These are phyloP conservation scores for Chloroceryle inda DNA, from an alignment of 2,797 vertebrate genomes.

Conservation along the genomic window DNA sequence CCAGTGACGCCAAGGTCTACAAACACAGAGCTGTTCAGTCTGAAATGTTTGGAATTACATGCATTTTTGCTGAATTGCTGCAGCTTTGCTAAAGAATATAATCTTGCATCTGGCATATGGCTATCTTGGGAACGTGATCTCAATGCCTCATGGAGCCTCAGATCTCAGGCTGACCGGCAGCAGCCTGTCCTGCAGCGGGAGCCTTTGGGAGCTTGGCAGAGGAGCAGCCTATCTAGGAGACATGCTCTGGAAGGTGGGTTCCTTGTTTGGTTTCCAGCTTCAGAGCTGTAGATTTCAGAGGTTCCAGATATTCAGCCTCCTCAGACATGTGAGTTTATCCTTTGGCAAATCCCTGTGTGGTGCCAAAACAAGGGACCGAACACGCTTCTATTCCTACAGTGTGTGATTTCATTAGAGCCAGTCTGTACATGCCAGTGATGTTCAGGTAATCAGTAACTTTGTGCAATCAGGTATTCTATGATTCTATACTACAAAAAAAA, in stretches of 20 bases:
- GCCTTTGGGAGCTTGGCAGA: not conserved
- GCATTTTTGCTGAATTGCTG: conserved; percentile 53
- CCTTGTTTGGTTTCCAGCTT: not conserved
- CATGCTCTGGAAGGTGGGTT: not conserved
- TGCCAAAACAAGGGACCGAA: not conserved
- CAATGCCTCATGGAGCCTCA: not conserved
- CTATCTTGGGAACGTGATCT: conserved; percentile 23
- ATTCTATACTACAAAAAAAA: too few species aligned
- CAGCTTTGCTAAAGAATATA: conserved; percentile 37
- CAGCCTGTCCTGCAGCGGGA: not conserved
- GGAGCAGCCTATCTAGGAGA: not conserved
- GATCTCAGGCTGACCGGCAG: not conserved
- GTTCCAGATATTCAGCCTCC: not conserved
- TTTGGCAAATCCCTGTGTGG: not conserved
- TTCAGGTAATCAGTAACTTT: conserved; percentile 25
- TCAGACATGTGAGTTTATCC: not conserved
- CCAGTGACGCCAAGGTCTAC: conserved; percentile 19
- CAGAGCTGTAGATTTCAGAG: not conserved
- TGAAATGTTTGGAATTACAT: conserved; percentile 56
- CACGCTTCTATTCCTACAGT: accelerated
- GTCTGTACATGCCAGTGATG: not conserved
- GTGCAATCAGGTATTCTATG: conserved; percentile 7
- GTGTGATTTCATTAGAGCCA: not conserved
- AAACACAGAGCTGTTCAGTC: conserved; percentile 20
- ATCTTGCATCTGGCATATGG: conserved; percentile 32